Conservation (phyloP, 23 tunicate genomes). For the Styela plicata region DNA sequence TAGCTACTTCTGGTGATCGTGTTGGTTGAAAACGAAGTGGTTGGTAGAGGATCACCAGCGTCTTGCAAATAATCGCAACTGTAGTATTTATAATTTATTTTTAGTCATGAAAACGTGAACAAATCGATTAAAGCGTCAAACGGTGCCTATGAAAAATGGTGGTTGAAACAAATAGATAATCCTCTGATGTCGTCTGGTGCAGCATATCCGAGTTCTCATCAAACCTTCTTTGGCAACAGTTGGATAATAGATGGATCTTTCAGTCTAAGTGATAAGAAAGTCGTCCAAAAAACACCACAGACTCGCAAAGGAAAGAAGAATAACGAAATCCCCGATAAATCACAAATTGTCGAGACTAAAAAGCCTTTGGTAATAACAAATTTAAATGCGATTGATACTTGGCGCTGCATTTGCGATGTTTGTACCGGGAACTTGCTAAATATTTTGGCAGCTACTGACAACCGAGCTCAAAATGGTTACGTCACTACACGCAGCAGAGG, state of each 20-base stretch:
- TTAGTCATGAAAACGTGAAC: conserved; percentile 33
- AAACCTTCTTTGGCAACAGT: conserved; percentile 29
- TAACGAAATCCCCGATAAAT: neutral
- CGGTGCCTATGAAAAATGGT: conserved; percentile 66
- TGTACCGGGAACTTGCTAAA: conserved; percentile 46
- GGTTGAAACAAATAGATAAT: conserved; percentile 30
- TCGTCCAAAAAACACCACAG: neutral
- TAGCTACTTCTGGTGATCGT: no score
- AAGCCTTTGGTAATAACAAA: neutral
- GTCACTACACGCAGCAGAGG: neutral
- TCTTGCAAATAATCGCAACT: neutral
- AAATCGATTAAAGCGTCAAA: conserved; percentile 16
- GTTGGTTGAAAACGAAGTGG: no score
- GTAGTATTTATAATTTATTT: neutral
- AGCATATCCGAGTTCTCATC: neutral
- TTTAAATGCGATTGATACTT: conserved; percentile 36
- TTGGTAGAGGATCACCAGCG: neutral
- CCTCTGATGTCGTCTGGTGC: conserved; percentile 6
- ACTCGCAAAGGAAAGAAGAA: neutral
- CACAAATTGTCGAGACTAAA: neutral
- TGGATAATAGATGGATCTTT: conserved; percentile 30
- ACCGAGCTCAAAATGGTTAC: neutral
- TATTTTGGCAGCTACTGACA: neutral
- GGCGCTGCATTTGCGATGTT: conserved; percentile 58
- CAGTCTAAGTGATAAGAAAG: neutral